Conservation (phyloP, 2,113 vertebrate species). For the Poecile atricapillus region DNA sequence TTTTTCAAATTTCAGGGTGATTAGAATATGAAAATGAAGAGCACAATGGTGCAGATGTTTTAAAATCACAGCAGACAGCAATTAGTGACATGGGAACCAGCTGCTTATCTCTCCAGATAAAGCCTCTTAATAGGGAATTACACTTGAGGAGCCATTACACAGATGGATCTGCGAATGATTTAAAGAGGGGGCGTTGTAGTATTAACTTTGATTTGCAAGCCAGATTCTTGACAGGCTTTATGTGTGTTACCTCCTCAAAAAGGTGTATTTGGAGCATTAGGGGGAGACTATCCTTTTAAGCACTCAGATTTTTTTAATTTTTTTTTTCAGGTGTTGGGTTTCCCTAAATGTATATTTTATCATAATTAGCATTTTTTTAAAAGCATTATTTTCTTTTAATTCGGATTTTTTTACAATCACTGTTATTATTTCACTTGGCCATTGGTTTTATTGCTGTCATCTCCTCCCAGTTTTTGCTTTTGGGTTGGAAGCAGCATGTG, state of each 20-base stretch:
- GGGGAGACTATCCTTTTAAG: neutral
- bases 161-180: constrained; percentile 79
- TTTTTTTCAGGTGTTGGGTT: neutral
- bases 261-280: constrained; percentile 30
- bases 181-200: constrained; percentile 69
- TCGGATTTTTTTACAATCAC: no score
- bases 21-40: constrained; percentile 86
- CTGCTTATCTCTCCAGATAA: constrained; percentile 86
- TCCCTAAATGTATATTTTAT: neutral
- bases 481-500: neutral
- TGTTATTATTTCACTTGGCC: neutral
- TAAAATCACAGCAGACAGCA: constrained; percentile 86
- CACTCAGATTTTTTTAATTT: neutral
- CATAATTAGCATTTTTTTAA: neutral
- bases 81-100: constrained; percentile 84
- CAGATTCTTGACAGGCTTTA: constrained; percentile 52
- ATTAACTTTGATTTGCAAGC: constrained; percentile 73
- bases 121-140: constrained; percentile 84
- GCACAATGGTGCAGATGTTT: constrained; percentile 84
- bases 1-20: constrained; percentile 83
- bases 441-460: neutral
- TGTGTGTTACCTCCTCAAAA: constrained; percentile 22
- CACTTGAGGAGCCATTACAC: constrained; percentile 78
- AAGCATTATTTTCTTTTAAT: neutral
- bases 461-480: neutral